Evolutionary conservation across 2,888 invertebrate genomes (phyloP).

Genomic region (Lasioglossum villosulum): DNA sequence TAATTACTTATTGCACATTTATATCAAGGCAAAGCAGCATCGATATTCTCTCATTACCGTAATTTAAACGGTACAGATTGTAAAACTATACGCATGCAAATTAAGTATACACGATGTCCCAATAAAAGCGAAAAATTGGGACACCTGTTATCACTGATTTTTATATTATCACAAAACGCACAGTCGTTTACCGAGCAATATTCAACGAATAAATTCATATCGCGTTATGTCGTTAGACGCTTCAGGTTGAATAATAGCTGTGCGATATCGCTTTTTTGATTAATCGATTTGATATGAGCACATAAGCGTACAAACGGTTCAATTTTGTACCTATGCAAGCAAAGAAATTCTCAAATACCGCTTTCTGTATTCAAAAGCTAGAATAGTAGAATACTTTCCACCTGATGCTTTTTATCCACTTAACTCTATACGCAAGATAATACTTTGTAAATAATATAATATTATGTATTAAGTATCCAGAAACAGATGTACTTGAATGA

Average conservation of each 20-base stretch:
- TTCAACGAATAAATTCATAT: constrained; percentile 72
- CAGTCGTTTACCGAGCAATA: constrained; percentile 37
- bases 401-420: not conserved
- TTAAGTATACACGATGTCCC: not conserved
- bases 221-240: constrained; percentile 70
- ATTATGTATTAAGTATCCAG: not conserved
- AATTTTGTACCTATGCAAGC: constrained; percentile 82
- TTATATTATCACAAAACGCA: not conserved
- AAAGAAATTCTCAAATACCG: constrained; percentile 82
- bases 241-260: constrained; percentile 67
- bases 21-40: constrained; percentile 29
- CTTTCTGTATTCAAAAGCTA: constrained; percentile 79
- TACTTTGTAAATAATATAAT: not conserved
- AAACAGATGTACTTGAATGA: not conserved
- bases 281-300: constrained; percentile 70
- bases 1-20: not conserved
- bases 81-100: constrained; percentile 19
- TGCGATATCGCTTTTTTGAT: constrained; percentile 76
- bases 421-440: not conserved
- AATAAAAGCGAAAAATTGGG: not conserved
- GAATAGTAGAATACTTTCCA: not conserved
- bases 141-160: not conserved
- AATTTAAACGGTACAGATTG: not conserved
- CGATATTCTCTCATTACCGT: constrained; percentile 14
- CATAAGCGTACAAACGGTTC: constrained; percentile 77